Evolutionary conservation across 2,797 vertebrate species (phyloP).

Genomic region (Cacajao melanocephalus): DNA sequence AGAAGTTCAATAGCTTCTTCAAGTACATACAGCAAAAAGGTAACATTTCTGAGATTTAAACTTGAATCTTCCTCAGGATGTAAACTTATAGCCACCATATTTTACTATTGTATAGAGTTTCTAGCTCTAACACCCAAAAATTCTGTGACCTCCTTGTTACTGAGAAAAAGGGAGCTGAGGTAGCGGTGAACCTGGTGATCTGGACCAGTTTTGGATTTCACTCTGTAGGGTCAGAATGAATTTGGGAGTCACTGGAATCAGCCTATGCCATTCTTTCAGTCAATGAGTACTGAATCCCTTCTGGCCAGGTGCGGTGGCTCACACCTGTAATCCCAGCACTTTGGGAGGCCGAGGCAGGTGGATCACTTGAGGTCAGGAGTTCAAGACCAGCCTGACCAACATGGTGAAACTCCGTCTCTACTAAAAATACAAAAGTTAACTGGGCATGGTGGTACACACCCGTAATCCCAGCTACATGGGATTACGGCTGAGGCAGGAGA

Average conservation of each 20-base stretch:
- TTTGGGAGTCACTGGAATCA: background rate
- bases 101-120: background rate
- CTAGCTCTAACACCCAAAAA: background rate
- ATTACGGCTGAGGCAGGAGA: background rate
- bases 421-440: no score
- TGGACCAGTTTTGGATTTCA: background rate
- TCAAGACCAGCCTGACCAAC: background rate
- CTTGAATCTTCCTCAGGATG: background rate
- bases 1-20: background rate
- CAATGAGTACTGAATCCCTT: background rate
- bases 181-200: background rate
- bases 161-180: background rate
- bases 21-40: background rate
- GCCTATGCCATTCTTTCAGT: background rate
- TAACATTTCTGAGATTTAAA: background rate
- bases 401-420: no score
- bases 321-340: background rate
- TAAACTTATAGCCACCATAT: background rate
- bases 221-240: background rate
- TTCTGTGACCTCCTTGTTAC: background rate
- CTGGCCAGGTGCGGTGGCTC: background rate
- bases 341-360: background rate
- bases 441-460: no score
- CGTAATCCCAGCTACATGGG: no score
- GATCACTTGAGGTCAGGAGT: background rate